Base-by-base conservation (phyloP, 2,113 vertebrate species). In the Pollimyrus isidori region DNA sequence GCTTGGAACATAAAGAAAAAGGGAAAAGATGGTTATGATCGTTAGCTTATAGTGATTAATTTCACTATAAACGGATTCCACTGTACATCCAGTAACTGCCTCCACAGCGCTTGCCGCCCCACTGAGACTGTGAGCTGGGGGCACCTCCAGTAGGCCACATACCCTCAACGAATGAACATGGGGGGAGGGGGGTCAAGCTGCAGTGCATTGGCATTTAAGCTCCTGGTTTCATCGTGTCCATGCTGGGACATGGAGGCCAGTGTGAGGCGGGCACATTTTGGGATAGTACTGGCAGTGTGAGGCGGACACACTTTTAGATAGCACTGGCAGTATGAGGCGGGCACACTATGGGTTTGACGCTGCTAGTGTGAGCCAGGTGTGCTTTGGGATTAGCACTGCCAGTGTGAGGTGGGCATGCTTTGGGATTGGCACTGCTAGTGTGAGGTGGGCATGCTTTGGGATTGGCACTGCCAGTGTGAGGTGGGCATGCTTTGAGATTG, bases 311-410 rank as follows among this genome's bases (percentile, higher is more conserved):
- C 19, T 56, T 89, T 62, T 89, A 7, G 56, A n/a, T 23, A 2
- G 21, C 5, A 21, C 53, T 58, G 53, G 5, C 6, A 2, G 53
- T 7, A 6, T 58, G 53, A 58, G 53, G 5, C 1, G 53, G 53
- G 53, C 4, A 6, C 4, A 1, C n/a, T n/a, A n/a, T n/a, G n/a
- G n/a, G n/a, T n/a, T n/a, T 56, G 1, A 17, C 52, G 1, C 52
- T 56, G 4, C 4, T 17, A 2, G 52, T 21, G 17, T 21, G 96
- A 95, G 95, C 94, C 3, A 4, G 52, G 52, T 2, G 1, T 3
- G 1, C 49, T 50, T 50, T 50, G 49, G 2, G 10, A 2, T 96
- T 96, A 21, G 94, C 96, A 96, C 52, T 56, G 4, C 4, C 52
- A 2, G 52, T 21, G 17, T 21, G 96, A 95, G 95, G 94, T 5